Evolutionary conservation across 64 coral and sea anemone genomes (phyloP), one percentile per base, ranked within the genome.

Genomic region (Pocillopora verrucosa): DNA sequence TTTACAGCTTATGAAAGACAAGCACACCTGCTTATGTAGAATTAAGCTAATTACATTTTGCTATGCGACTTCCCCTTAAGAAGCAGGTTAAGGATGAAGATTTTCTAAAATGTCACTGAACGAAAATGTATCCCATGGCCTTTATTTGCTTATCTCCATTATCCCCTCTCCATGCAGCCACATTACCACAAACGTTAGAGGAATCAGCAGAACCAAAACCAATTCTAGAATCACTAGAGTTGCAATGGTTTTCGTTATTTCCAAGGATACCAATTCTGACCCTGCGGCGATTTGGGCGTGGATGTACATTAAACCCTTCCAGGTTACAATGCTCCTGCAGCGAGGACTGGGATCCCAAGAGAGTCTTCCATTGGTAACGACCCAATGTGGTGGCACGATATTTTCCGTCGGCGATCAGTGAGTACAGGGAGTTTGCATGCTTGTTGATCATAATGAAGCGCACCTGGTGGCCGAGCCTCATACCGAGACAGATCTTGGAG

Each of bases 241-340:
- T 36, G 30, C 87, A 89, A 9, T 89, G 11, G 7, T 62, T 78
- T 63, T 89, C 87, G 2, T 89, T 57, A 75, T 89, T 89, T 10
- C 57, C 4, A 9, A 89, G 56, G 13, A 89, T 76, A 2, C 87
- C 87, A 15, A 78, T 77, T 30, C 87, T 61, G 5, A 62, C 62
- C 45, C 61, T 89, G 15, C 35, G 30, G 30, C 0, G 34, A 34
- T 7, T 17, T 17, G 22, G 11, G 1, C 25, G 0, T 6, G 38
- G 30, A 30, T 30, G 30, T 30, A 30, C 88, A 16, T 89, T 89
- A 62, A 89, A 89, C 4, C 87, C 87, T 77, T 89, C 87, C 16
- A 16, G 15, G 17, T 89, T 89, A 15, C 88, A 80, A 19, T 89
- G 14, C 0, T 11, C 61, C 13, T 89, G 88, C 17, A 80, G 30